A percentile compares a stretch with the other conserved stretches of the same genome.
These are phyloP conservation scores for Trisateles emortualis DNA, from an alignment of 2,888 invertebrate genomes.

Conservation along the genomic window DNA sequence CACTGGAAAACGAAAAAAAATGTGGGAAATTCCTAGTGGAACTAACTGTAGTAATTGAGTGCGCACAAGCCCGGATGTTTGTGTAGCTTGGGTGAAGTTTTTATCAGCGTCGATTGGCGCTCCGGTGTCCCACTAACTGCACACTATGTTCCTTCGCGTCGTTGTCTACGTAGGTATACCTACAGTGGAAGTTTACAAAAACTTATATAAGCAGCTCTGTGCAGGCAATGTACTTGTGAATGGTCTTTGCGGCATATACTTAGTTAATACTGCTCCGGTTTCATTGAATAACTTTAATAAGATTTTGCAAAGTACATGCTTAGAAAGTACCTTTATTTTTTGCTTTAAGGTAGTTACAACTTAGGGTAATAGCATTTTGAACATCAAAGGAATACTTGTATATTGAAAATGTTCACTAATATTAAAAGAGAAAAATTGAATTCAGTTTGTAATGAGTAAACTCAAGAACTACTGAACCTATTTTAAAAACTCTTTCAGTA, in stretches of 20 bases:
- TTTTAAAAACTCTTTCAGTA: no score
- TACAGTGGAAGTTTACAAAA: slow-evolving; percentile 45
- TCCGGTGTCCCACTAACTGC: slow-evolving; percentile 70
- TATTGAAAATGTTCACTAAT: not conserved
- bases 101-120: slow-evolving; percentile 76
- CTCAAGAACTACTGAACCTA: no score
- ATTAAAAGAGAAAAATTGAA: no score
- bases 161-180: slow-evolving; percentile 11
- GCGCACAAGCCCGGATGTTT: slow-evolving; percentile 76
- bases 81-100: slow-evolving; percentile 72
- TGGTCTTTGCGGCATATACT: slow-evolving; percentile 44
- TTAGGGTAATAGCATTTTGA: not conserved
- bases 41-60: slow-evolving; percentile 81
- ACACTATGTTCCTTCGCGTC: slow-evolving; percentile 47
- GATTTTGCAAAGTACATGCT: slow-evolving; percentile 35
- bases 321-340: slow-evolving; percentile 32
- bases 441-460: no score
- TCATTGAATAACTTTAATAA: slow-evolving; percentile 50
- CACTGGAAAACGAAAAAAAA: slow-evolving; percentile 51
- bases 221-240: slow-evolving; percentile 33
- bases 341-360: slow-evolving; percentile 11
- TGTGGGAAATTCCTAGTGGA: slow-evolving; percentile 68
- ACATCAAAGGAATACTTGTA: not conserved
- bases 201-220: slow-evolving; percentile 49
- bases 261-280: slow-evolving; percentile 45